Percentiles rank a stretch among this genome's conserved stretches.
phyloP scores from a whole-genome alignment of 2,113 vertebrate genomes.

The Ailurus styani region DNA sequence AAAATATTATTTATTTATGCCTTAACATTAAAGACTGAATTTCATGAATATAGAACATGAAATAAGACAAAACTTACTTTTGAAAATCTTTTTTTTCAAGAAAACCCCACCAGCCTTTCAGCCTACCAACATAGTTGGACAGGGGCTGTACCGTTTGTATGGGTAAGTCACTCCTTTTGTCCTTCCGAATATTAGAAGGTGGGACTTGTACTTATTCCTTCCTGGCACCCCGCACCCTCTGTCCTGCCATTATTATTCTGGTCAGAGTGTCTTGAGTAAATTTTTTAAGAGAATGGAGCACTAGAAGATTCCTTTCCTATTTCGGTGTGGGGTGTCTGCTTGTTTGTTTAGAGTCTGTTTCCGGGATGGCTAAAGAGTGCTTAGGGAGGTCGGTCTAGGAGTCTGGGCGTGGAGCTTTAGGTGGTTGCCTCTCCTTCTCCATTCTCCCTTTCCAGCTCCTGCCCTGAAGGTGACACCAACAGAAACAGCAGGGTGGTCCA shows the following conservation, averaged over 20 bases:
- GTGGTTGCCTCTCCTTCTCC: background rate
- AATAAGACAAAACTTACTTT: background rate
- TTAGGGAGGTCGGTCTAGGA: background rate
- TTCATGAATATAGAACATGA: background rate
- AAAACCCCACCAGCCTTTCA: background rate
- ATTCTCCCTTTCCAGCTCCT: background rate
- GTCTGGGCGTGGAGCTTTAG: background rate
- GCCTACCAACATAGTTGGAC: background rate
- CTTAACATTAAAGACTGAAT: background rate
- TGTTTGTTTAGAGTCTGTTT: background rate
- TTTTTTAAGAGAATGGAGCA: background rate
- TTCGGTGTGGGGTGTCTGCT: background rate
- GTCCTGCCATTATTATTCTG: background rate
- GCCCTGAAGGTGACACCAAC: background rate
- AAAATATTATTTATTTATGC: background rate
- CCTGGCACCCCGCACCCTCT: too few relatives aligned
- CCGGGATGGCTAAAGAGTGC: background rate
- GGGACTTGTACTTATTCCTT: background rate
- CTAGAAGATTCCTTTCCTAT: background rate
- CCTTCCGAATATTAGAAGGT: background rate
- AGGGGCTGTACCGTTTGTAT: background rate
- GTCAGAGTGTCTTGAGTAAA: background rate
- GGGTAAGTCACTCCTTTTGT: background rate
- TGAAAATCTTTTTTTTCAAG: background rate
- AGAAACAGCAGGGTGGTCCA: background rate